Evolutionary conservation across 2,113 vertebrate genomes (phyloP), one percentile per base, ranked within the genome.

Genomic region (Xiphorhynchus elegans): DNA sequence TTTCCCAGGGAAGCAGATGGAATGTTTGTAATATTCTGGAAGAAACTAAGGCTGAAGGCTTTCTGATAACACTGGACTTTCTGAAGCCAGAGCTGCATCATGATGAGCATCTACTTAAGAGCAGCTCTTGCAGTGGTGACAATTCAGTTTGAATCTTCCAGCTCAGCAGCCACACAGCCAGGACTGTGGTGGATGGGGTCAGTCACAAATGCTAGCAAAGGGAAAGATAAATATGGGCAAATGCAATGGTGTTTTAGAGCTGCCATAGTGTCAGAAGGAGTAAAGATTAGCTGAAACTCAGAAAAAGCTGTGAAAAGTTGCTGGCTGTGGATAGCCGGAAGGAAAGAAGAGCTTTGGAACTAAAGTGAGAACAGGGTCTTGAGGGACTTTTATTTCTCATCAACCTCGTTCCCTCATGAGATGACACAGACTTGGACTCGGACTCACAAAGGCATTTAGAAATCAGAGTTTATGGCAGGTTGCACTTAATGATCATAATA

Each of bases 401-500:
- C 85, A 94, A 72, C 56, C 29, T 14, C 17, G 11, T 21, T 49
- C 13, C 23, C n/a, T 90, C 52, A 67, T 10, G 63, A 84, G 26
- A 21, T 52, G 19, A 64, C 47, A 49, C 40, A 70, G 72, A 24
- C 59, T 58, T 79, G 53, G 58, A 72, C 88, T 90, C 77, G 44
- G 52, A 72, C 26, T 80, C 59, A 90, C 42, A 88, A 74, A 92
- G 19, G 67, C 82, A 44, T 83, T 93, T 91, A 84, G 88, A 86
- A 96, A 66, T 5, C 12, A 63, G 31, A 77, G 52, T 25, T 47
- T 67, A 19, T 49, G 40, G 31, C 84, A 94, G 83, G 80, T 84
- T 93, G 78, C 46, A 58, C 60, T 79, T 84, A 80, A 91, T 63
- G 59, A 84, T 77, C 60, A 37, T 81, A 92, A 86, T 70, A 91